Conservation (phyloP, 2,888 invertebrate species). For the Xanthia icteritia region DNA sequence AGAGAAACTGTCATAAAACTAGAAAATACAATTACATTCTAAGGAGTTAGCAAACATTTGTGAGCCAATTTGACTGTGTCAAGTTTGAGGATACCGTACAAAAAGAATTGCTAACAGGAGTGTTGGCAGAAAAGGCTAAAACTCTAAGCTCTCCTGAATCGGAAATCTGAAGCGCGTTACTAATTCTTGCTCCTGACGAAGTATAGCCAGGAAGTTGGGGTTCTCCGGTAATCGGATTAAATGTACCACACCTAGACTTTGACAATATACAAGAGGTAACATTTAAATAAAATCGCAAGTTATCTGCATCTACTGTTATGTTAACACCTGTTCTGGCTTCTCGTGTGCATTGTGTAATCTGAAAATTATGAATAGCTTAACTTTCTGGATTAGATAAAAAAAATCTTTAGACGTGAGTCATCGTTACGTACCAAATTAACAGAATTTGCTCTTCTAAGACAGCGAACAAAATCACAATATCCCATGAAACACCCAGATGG, state of each 20-base stretch:
- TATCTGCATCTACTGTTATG: slow-evolving; percentile 86
- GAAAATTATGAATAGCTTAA: slow-evolving; percentile 61
- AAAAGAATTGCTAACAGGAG: slow-evolving; percentile 88
- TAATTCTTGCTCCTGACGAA: slow-evolving; percentile 80
- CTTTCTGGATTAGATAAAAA: not conserved
- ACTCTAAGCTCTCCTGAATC: slow-evolving; percentile 89
- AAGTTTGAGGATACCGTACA: slow-evolving; percentile 88
- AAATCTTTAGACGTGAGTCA: not conserved
- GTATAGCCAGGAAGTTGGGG: slow-evolving; percentile 89
- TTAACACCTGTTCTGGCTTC: slow-evolving; percentile 88
- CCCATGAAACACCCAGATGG: slow-evolving; percentile 90
- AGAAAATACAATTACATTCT: not conserved
- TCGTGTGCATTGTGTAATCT: slow-evolving; percentile 89
- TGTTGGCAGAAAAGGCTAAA: slow-evolving; percentile 88
- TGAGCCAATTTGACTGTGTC: slow-evolving; percentile 88
- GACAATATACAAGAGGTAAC: slow-evolving; percentile 92
- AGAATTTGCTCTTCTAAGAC: slow-evolving; percentile 90
- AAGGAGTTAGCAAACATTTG: slow-evolving; percentile 78
- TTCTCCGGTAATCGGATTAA: slow-evolving; percentile 92
- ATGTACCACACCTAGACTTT: slow-evolving; percentile 90
- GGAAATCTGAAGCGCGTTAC: slow-evolving; percentile 90
- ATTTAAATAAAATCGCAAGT: slow-evolving; percentile 90
- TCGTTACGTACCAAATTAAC: slow-evolving; percentile 86
- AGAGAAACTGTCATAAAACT: not conserved
- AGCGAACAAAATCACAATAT: slow-evolving; percentile 91